phyloP scores from a whole-genome alignment of 2,113 vertebrate genomes.

The Notarius lentiginosus region DNA sequence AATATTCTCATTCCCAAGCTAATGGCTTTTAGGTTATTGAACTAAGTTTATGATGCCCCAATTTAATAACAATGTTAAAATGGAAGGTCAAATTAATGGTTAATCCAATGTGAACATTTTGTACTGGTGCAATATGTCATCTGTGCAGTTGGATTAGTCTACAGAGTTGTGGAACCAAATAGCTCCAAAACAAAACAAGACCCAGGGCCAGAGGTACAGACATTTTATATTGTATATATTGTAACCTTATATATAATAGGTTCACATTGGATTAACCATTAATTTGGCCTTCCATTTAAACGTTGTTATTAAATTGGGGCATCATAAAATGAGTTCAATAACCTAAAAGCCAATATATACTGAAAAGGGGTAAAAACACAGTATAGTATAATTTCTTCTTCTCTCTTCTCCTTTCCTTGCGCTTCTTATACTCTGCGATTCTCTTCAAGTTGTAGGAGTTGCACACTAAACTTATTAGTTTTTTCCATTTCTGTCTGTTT shows the following conservation, averaged over 20 bases:
- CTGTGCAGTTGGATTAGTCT: background rate
- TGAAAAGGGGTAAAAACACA: too few relatives aligned
- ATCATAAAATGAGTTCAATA: constrained; percentile 25
- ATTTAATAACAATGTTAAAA: background rate
- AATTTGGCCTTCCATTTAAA: background rate
- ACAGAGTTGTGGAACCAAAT: background rate
- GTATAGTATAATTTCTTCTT: too few relatives aligned
- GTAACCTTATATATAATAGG: background rate
- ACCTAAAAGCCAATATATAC: background rate
- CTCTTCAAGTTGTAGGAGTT: too few relatives aligned
- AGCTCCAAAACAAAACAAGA: background rate
- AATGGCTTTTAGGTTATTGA: constrained; percentile 9
- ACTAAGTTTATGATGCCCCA: constrained; percentile 8
- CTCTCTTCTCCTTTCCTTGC: too few relatives aligned
- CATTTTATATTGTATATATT: background rate
- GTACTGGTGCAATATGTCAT: background rate
- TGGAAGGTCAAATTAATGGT: background rate
- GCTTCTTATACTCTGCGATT: too few relatives aligned
- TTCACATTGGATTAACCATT: too few relatives aligned
- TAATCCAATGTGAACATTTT: background rate
- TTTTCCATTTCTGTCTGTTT: too few relatives aligned
- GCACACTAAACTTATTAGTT: too few relatives aligned
- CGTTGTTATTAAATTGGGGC: background rate
- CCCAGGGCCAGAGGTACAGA: background rate
- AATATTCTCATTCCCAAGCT: background rate